Conservation (phyloP, 2,888 invertebrate genomes). For the Drosophila subquinaria region DNA sequence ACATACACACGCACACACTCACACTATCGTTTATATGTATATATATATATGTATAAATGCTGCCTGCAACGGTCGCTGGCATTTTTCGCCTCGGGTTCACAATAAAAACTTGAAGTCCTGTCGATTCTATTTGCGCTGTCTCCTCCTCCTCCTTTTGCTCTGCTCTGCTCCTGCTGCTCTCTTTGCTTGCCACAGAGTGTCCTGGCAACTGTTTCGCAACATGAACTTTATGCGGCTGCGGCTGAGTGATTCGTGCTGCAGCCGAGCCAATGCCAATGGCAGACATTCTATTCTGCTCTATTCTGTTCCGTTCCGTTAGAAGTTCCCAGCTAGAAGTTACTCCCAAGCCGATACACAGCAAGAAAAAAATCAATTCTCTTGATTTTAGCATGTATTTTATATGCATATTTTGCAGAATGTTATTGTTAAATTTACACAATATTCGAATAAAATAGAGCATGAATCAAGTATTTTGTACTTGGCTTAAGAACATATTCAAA, state of each 20-base stretch:
- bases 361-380: not conserved
- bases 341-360: not conserved
- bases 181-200: conserved; percentile 24
- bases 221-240: conserved; percentile 76
- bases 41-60: conserved; percentile 14
- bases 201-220: conserved; percentile 68
- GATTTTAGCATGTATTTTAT: too few relatives aligned
- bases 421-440: too few relatives aligned
- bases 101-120: conserved; percentile 79
- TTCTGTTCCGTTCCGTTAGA: too few relatives aligned
- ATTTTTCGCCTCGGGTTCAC: conserved; percentile 64
- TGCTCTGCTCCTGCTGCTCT: conserved; percentile 6
- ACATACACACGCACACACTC: conserved; percentile 28
- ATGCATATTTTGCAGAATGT: too few relatives aligned
- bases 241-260: conserved; percentile 72
- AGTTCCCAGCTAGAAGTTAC: not conserved
- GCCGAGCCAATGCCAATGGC: conserved; percentile 47
- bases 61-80: conserved; percentile 30
- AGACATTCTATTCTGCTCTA: conserved; percentile 14
- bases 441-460: too few relatives aligned
- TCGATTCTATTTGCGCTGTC: conserved; percentile 70
- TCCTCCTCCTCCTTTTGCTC: conserved; percentile 3
- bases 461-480: too few relatives aligned
- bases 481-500: too few relatives aligned
- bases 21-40: not conserved